phyloP scores from a whole-genome alignment of 1,140 invertebrate genomes.

The Drosophila varians region DNA sequence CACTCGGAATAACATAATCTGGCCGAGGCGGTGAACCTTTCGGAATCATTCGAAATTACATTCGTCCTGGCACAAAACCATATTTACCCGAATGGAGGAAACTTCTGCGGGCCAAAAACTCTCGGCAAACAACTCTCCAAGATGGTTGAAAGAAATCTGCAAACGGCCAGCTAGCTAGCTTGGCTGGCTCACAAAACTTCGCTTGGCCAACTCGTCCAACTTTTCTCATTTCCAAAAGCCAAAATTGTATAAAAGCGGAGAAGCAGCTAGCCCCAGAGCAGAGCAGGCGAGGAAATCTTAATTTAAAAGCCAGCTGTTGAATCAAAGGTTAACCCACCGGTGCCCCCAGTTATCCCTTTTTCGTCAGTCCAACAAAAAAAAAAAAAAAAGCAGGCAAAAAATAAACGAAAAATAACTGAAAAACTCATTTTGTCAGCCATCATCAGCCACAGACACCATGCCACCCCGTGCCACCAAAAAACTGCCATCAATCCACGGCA shows the following conservation, averaged over 20 bases:
- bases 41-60: slow-evolving; percentile 46
- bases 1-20: slow-evolving; percentile 34
- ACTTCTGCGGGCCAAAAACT: slow-evolving; percentile 43
- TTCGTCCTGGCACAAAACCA: slow-evolving; percentile 5
- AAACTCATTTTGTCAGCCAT: slow-evolving; percentile 76
- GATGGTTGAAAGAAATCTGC: slow-evolving; percentile 31
- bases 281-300: slow-evolving; percentile 61
- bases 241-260: slow-evolving; percentile 41
- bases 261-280: background rate
- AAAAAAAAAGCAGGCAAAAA: too few relatives aligned
- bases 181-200: slow-evolving; percentile 22
- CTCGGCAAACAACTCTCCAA: slow-evolving; percentile 51
- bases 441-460: slow-evolving; percentile 20
- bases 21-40: background rate
- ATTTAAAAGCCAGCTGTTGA: slow-evolving; percentile 81
- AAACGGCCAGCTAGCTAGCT: slow-evolving; percentile 35
- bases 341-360: slow-evolving; percentile 36
- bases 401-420: slow-evolving; percentile 49
- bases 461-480: slow-evolving; percentile 6
- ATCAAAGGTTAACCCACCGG: slow-evolving; percentile 77
- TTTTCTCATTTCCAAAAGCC: slow-evolving; percentile 52
- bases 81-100: slow-evolving; percentile 30
- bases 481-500: slow-evolving; percentile 42
- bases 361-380: slow-evolving; percentile 2
- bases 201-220: slow-evolving; percentile 34